phyloP scores from a whole-genome alignment of 2,888 invertebrate genomes.

The Falcaria lacertinaria region DNA sequence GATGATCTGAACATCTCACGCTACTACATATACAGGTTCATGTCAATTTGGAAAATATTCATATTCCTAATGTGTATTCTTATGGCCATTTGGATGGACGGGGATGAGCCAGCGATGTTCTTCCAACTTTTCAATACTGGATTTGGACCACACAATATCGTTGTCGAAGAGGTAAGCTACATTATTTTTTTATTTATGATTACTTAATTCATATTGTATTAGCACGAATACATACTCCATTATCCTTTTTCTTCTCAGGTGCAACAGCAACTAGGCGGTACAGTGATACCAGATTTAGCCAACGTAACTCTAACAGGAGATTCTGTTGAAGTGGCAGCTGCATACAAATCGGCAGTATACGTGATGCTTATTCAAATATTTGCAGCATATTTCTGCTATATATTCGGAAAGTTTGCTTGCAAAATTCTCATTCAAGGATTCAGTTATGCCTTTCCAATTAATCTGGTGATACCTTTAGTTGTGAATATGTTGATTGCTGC shows the following conservation, averaged over 20 bases:
- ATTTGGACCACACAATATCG: slow-evolving; percentile 88
- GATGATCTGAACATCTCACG: slow-evolving; percentile 88
- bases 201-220: too few relatives aligned
- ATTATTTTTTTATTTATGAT: too few relatives aligned
- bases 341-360: slow-evolving; percentile 85
- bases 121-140: slow-evolving; percentile 87
- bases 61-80: slow-evolving; percentile 88
- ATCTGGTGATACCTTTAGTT: slow-evolving; percentile 93
- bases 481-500: slow-evolving; percentile 92
- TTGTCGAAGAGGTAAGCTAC: slow-evolving; percentile 83
- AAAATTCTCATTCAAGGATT: slow-evolving; percentile 98
- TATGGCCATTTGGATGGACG: slow-evolving; percentile 85
- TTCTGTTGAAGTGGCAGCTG: slow-evolving; percentile 85
- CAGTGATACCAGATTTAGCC: slow-evolving; percentile 84
- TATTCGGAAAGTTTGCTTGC: slow-evolving; percentile 97
- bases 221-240: too few relatives aligned
- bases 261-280: slow-evolving; percentile 80
- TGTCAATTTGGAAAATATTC: slow-evolving; percentile 94
- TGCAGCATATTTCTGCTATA: slow-evolving; percentile 92
- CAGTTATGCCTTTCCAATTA: slow-evolving; percentile 97
- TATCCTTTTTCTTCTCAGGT: slow-evolving; percentile 59
- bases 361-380: slow-evolving; percentile 89
- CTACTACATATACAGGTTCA: slow-evolving; percentile 93
- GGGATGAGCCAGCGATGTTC: slow-evolving; percentile 87
- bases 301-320: slow-evolving; percentile 88